phyloP scores from a whole-genome alignment of 2,888 invertebrate species.

The Drosophila borborema region DNA sequence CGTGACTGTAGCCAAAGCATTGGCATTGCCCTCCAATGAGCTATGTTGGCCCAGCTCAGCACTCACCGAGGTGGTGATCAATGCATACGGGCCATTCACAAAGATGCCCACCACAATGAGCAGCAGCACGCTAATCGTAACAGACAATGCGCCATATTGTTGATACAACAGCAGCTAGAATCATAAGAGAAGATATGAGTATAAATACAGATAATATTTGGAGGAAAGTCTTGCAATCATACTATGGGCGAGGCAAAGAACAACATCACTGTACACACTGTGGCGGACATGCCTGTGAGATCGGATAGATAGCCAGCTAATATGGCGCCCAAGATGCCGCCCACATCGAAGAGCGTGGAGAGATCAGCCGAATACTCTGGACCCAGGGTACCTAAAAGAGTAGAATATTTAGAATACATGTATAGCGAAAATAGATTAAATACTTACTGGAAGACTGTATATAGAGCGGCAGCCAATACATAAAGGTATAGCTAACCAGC shows the following conservation, averaged over 20 bases:
- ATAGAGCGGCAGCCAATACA: constrained; percentile 97
- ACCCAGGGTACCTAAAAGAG: constrained; percentile 87
- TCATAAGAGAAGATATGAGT: constrained; percentile 18
- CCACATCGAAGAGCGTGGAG: constrained; percentile 94
- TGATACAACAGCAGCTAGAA: constrained; percentile 93
- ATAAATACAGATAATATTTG: not conserved
- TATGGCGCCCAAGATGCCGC: constrained; percentile 96
- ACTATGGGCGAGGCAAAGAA: constrained; percentile 93
- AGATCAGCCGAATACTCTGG: constrained; percentile 91
- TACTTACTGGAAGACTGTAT: constrained; percentile 93
- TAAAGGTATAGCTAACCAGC: constrained; percentile 97
- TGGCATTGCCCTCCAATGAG: constrained; percentile 92
- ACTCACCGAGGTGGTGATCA: constrained; percentile 98
- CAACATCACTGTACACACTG: constrained; percentile 94
- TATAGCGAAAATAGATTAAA: not conserved
- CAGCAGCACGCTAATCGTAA: constrained; percentile 88
- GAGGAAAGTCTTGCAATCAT: constrained; percentile 29
- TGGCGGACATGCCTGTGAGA: constrained; percentile 92
- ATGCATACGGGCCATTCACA: constrained; percentile 98
- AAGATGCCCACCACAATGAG: constrained; percentile 91
- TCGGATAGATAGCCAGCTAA: constrained; percentile 95
- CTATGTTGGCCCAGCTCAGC: constrained; percentile 96
- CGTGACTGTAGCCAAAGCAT: constrained; percentile 98
- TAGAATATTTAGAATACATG: not conserved
- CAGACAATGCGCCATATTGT: constrained; percentile 88